Evolutionary conservation across 2,888 invertebrate species (phyloP), one percentile per base, ranked within the genome.

Genomic region (Autographa pulchrina): DNA sequence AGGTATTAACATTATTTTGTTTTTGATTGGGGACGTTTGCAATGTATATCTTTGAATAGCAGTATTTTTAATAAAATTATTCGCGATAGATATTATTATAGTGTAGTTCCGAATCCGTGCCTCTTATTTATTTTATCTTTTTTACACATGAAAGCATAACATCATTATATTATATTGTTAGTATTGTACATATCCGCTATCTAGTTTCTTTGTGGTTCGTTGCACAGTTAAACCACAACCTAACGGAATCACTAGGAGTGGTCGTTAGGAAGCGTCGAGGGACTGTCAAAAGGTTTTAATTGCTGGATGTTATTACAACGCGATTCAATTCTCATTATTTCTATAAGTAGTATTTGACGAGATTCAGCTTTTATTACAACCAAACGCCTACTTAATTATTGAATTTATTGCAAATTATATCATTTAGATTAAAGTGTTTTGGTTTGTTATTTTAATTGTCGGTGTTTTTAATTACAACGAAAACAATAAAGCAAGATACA

Each of bases 241-340:
- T 73, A 78, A 78, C 67, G 73, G 74, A 25, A 72, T 64, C 43
- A n/a, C 64, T 54, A 58, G 41, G 67, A 73, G 68, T 62, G 64
- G 59, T 62, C 74, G 58, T 72, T 78, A 73, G 16, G 11, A n/a
- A 59, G 61, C 58, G 38, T 31, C 52, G 43, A 72, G 78, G 62
- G 59, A 62, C 48, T 43, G 32, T 48, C 25, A 54, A 20, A 54
- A 54, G 54, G 38, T 43, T 62, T 65, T 25, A 32, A 62, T 16
- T 41, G 25, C 20, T 32, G 54, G 7, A 16, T 59, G 43, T 20
- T 1, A 48, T 62, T 62, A 65, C 7, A 65, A 65, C 7, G 35
- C 35, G 16, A 60, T 60, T 59, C n/a, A 16, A 35, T 35, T n/a
- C 43, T 43, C 14, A 43, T 43, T 43, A 43, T 2, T 16, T 43